Evolutionary conservation across 2,797 vertebrate species (phyloP).

Genomic region (Sebastes minor): DNA sequence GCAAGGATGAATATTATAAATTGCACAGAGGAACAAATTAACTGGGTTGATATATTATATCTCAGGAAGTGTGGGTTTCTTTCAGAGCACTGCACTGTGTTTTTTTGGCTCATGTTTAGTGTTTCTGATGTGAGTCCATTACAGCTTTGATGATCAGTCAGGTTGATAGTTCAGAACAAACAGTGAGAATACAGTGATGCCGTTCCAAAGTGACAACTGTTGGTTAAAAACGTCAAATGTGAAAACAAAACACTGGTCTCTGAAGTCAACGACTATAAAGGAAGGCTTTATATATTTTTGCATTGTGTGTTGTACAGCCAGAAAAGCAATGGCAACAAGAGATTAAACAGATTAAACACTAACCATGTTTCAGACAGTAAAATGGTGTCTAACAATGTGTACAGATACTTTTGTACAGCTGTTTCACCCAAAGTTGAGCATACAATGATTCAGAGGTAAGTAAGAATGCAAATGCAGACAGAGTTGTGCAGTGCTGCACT

Average conservation of each 20-base stretch:
- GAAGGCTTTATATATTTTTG: not conserved
- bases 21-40: constrained; percentile 72
- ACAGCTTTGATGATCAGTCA: constrained; percentile 46
- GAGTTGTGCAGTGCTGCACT: not conserved
- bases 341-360: not conserved
- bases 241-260: constrained; percentile 18
- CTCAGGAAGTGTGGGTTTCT: constrained; percentile 50
- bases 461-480: not conserved
- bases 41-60: constrained; percentile 70
- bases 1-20: constrained; percentile 74
- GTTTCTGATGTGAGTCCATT: constrained; percentile 37
- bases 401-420: not conserved
- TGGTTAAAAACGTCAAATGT: constrained; percentile 23
- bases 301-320: not conserved
- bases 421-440: not conserved
- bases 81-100: constrained; percentile 24
- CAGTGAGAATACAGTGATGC: constrained; percentile 4
- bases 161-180: constrained; percentile 42
- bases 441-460: not conserved
- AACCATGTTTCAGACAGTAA: not conserved
- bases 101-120: constrained; percentile 43
- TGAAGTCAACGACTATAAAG: not conserved
- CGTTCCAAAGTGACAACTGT: constrained; percentile 20
- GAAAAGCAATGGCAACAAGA: not conserved
- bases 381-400: not conserved